phyloP scores from a whole-genome alignment of 2,888 invertebrate species.

The Drosophila picticornis region DNA sequence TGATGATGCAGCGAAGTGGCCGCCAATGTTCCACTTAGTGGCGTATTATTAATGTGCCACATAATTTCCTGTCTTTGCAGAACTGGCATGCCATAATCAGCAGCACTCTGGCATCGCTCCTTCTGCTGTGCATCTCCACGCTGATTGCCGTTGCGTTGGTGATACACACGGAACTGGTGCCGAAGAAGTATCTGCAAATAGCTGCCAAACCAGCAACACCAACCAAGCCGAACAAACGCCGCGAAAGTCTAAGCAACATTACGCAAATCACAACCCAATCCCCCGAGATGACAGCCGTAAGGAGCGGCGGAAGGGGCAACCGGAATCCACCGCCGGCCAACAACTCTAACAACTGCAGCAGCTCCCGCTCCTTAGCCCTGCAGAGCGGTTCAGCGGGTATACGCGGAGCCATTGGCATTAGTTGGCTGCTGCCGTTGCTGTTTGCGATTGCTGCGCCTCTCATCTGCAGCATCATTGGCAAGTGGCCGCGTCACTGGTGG shows the following conservation, averaged over 20 bases:
- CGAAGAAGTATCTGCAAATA: constrained; percentile 81
- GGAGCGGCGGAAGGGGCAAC: constrained; percentile 4
- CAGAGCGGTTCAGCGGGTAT: constrained; percentile 75
- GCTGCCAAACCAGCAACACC: constrained; percentile 60
- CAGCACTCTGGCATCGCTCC: constrained; percentile 88
- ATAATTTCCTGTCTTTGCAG: constrained; percentile 84
- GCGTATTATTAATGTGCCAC: constrained; percentile 68
- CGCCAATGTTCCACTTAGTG: constrained; percentile 44
- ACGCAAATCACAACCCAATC: constrained; percentile 73
- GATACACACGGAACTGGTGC: constrained; percentile 84
- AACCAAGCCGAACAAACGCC: constrained; percentile 57
- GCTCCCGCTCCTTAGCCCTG: constrained; percentile 12
- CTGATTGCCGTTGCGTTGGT: constrained; percentile 85
- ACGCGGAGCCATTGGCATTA: constrained; percentile 85
- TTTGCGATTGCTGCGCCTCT: constrained; percentile 85
- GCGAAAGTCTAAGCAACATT: constrained; percentile 73
- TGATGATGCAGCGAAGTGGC: constrained; percentile 63
- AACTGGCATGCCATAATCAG: constrained; percentile 87
- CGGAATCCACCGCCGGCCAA: constrained; percentile 11
- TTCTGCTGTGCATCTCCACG: constrained; percentile 88
- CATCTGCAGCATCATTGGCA: constrained; percentile 85
- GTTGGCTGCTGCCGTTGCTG: constrained; percentile 84
- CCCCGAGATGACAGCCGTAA: constrained; percentile 31
- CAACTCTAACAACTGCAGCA: neutral
- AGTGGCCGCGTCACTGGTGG: constrained; percentile 88